Conservation (phyloP, 2,888 invertebrate genomes). For the Nymphalis polychloros region DNA sequence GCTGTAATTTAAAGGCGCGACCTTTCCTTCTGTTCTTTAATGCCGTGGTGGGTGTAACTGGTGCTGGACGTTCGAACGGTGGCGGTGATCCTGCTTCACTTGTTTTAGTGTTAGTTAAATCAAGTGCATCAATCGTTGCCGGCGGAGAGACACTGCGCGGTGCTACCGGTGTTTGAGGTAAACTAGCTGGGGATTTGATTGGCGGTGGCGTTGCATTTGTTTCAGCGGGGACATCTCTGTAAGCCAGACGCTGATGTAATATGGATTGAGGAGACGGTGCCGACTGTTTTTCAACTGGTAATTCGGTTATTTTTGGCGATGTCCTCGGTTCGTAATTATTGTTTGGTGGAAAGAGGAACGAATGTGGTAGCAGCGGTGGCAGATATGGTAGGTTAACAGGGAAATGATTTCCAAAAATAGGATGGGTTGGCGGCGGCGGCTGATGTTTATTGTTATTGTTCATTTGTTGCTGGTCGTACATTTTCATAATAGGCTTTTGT, state of each 20-base stretch:
- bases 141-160: slow-evolving; percentile 46
- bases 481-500: slow-evolving; percentile 72
- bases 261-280: slow-evolving; percentile 63
- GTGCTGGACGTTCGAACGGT: slow-evolving; percentile 53
- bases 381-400: slow-evolving; percentile 73
- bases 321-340: slow-evolving; percentile 67
- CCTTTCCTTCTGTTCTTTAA: slow-evolving; percentile 90
- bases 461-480: slow-evolving; percentile 62
- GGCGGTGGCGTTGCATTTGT: slow-evolving; percentile 50
- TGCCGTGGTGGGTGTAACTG: slow-evolving; percentile 69
- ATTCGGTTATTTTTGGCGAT: slow-evolving; percentile 58
- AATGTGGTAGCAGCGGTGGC: slow-evolving; percentile 73
- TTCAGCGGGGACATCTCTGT: slow-evolving; percentile 54
- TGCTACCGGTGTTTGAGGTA: slow-evolving; percentile 57
- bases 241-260: slow-evolving; percentile 68
- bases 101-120: slow-evolving; percentile 79
- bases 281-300: slow-evolving; percentile 52
- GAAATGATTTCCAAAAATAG: slow-evolving; percentile 71
- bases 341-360: slow-evolving; percentile 77
- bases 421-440: slow-evolving; percentile 60
- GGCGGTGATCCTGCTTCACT: slow-evolving; percentile 69
- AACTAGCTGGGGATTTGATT: slow-evolving; percentile 55
- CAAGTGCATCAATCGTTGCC: slow-evolving; percentile 75
- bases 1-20: slow-evolving; percentile 90
- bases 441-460: slow-evolving; percentile 53